Percentiles rank a stretch among this genome's conserved stretches.
phyloP scores from a whole-genome alignment of 1,140 invertebrate species.

The Scaptodrosophila lebanonensis region DNA sequence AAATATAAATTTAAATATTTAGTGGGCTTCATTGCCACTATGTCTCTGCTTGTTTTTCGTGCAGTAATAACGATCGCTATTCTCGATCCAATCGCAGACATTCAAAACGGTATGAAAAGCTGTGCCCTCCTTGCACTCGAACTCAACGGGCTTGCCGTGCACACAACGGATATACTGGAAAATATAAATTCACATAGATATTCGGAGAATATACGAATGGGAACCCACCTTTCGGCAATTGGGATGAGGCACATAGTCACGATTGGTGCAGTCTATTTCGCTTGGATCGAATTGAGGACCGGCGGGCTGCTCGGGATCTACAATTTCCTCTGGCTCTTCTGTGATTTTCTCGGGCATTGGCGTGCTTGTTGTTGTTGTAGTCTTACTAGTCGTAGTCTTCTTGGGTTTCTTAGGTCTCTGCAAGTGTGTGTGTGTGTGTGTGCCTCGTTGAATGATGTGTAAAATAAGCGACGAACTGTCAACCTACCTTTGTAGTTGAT shows the following conservation, averaged over 20 bases:
- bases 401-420: conserved; percentile 62
- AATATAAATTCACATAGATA: neutral
- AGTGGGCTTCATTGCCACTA: conserved; percentile 34
- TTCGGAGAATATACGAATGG: neutral
- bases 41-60: conserved; percentile 47
- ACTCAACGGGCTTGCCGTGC: conserved; percentile 84
- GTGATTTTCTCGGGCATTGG: conserved; percentile 30
- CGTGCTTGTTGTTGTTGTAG: conserved; percentile 39
- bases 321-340: conserved; percentile 35
- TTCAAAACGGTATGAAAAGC: conserved; percentile 84
- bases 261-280: conserved; percentile 79
- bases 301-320: conserved; percentile 28
- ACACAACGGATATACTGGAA: conserved; percentile 88
- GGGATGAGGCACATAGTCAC: conserved; percentile 83
- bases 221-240: conserved; percentile 79
- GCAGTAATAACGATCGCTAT: conserved; percentile 80
- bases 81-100: conserved; percentile 88
- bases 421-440: too few species aligned
- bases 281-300: conserved; percentile 43
- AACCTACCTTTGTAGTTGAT: conserved; percentile 55
- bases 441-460: too few species aligned
- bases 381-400: conserved; percentile 39
- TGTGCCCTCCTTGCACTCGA: conserved; percentile 84
- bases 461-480: too few species aligned
- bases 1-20: conserved; percentile 8